Base-by-base conservation (phyloP, 2,113 vertebrate species). In the Geococcyx californianus region DNA sequence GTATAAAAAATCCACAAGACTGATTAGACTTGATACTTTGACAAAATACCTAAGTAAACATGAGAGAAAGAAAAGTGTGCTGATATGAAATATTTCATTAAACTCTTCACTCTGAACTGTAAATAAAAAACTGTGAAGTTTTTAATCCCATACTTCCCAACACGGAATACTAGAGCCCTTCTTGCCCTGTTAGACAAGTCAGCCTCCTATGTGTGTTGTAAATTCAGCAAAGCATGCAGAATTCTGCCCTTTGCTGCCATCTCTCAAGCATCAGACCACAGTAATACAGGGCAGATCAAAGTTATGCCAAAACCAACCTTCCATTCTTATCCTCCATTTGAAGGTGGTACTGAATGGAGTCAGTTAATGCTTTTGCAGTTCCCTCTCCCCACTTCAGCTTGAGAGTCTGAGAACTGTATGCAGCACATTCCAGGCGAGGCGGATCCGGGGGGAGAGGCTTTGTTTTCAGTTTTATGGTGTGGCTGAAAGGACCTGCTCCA, bases 341-440 rank as follows among this genome's bases (percentile, higher is more conserved):
- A 97, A 99, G 99, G 97, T 99, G 99, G 94, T 99, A 99, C 95
- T 99, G 99, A 94, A 99, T 96, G 96, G 98, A 98, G 90, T 99
- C 99, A 59, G 99, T 97, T 88, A 98, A 84, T 38, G 97, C 95
- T 96, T 98, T 99, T 74, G 97, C 93, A 38, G 98, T 98, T 73
- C 99, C 99, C 44, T 99, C 99, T 87, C 99, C 99, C 99, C 99
- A 99, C 95, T 99, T 99, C 92, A 99, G 98, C 98, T 99, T 98
- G 96, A 99, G 99, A 94, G 99, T 99, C 97, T 99, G 99, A 97
- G 99, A 99, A 98, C 98, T 99, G 98, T 98, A 99, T 40, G 98
- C 99, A 52, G 98, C 99, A 97, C 99, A 99, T 98, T 99, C 99
- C 96, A 99, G 98, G 59, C 99, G 99, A 67, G 99, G 99, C 8